Conservation (phyloP, 2,888 invertebrate species). For the Conomelus anceps region DNA sequence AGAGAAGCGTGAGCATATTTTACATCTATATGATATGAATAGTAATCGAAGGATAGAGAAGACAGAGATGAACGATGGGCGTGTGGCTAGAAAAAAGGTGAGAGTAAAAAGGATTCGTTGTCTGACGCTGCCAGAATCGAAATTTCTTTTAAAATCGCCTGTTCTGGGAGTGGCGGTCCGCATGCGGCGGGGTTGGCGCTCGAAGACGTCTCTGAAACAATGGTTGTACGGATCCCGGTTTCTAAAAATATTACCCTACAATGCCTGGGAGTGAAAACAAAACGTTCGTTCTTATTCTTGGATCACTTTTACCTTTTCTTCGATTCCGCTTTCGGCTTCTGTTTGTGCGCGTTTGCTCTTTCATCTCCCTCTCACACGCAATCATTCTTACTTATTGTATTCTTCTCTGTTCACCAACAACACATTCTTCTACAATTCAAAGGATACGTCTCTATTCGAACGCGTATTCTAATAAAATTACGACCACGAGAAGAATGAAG, state of each 20-base stretch:
- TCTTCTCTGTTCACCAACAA: neutral
- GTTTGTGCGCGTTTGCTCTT: neutral
- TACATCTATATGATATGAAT: neutral
- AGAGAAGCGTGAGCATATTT: neutral
- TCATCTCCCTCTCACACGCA: neutral
- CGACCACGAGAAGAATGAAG: neutral
- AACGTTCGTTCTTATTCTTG: neutral
- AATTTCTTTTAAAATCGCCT: neutral
- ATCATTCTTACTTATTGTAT: neutral
- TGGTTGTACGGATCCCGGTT: neutral
- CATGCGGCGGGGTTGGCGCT: neutral
- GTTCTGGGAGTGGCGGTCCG: neutral
- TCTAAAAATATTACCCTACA: neutral
- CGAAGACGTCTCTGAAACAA: neutral
- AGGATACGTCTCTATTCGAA: neutral
- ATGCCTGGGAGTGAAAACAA: neutral
- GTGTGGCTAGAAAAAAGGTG: neutral
- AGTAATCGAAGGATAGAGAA: neutral
- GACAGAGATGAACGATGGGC: neutral
- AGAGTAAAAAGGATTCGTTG: neutral
- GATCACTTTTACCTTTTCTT: neutral
- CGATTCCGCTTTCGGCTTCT: neutral
- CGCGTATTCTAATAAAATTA: neutral
- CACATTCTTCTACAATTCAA: neutral
- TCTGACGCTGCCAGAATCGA: neutral